phyloP scores from a whole-genome alignment of 2,888 invertebrate genomes.

The Drosophila kambysellisi region DNA sequence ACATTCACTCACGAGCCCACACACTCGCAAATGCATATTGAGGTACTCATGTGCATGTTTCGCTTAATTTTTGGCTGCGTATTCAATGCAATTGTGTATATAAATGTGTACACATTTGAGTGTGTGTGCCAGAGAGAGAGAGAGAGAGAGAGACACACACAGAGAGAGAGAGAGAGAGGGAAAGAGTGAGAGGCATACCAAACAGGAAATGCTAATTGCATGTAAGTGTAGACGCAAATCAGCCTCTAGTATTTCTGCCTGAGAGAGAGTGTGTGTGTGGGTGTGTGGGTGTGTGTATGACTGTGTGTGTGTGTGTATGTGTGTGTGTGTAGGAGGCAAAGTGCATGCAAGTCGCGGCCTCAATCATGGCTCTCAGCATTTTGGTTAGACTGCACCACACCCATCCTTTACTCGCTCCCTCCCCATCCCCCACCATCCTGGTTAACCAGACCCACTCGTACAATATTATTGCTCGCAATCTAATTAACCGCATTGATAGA shows the following conservation, averaged over 20 bases:
- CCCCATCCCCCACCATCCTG: constrained; percentile 4
- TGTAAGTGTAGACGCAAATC: constrained; percentile 49
- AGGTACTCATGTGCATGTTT: constrained; percentile 30
- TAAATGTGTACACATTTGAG: constrained; percentile 3
- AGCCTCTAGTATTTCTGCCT: constrained; percentile 2
- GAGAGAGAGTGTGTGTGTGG: constrained; percentile 14
- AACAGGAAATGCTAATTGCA: constrained; percentile 74
- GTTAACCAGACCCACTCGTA: constrained; percentile 31
- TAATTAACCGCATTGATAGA: constrained; percentile 63
- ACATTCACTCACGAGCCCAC: constrained; percentile 4
- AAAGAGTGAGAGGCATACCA: constrained; percentile 19
- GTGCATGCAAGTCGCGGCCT: constrained; percentile 48
- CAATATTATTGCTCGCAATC: constrained; percentile 75
- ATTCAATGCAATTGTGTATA: constrained; percentile 18
- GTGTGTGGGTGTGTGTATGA: constrained; percentile 3
- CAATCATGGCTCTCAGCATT: constrained; percentile 30
- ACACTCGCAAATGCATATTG: constrained; percentile 12
- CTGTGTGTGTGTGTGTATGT: constrained; percentile 11
- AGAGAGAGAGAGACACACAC: constrained; percentile 5
- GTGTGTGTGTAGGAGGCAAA: constrained; percentile 25
- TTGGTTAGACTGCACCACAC: constrained; percentile 12
- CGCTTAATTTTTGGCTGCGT: constrained; percentile 62
- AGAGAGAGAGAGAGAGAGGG: constrained; percentile 20
- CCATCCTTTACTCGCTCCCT: not conserved
- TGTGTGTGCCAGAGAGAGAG: constrained; percentile 5